Base-by-base conservation (phyloP, 2,797 vertebrate genomes). In the Spinibarbus caldwelli region DNA sequence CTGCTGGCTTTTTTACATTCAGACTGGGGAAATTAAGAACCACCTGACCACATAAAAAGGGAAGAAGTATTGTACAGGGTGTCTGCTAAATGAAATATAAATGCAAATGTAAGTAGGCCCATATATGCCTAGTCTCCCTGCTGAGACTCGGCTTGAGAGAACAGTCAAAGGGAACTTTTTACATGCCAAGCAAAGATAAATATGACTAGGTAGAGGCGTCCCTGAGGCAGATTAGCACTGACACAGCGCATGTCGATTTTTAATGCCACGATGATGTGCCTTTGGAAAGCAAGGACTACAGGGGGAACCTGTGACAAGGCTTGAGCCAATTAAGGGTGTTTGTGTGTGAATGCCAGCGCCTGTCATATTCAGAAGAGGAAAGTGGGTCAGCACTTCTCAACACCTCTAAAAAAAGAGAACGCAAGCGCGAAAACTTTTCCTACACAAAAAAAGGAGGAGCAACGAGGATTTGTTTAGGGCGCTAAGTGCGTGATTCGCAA, bases 241-340 rank as follows among this genome's bases (percentile, higher is more conserved):
- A 72, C 85, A 86, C 66, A 14, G n/a, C 31, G 90, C 91, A 90
- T 88, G 88, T 90, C 38, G 87, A 87, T 91, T 92, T 86, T 90
- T 90, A 90, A 90, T 86, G 85, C 88, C 91, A 90, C 82, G 70
- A 87, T 29, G 85, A 90, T 62, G 88, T 77, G 83, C 79, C 75
- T 92, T 88, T 89, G 38, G 10, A 91, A 88, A 91, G 86, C 83
- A 38, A 3, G 49, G 80, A 89, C 91, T 88, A 64, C 88, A 85
- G 88, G 90, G 90, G 73, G 86, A 90, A 89, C 78, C 54, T 64
- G 88, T 91, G 92, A 94, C 91, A 89, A 86, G 90, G 76, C 90
- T 87, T 83, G 87, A 89, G 88, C 92, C 92, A 95, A 94, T 95
- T 93, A 94, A 90, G 77, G 70, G 80, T 80, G 76, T 92, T 91